Evolutionary conservation across 2,888 invertebrate genomes (phyloP).

Genomic region (Melitaea athalia): DNA sequence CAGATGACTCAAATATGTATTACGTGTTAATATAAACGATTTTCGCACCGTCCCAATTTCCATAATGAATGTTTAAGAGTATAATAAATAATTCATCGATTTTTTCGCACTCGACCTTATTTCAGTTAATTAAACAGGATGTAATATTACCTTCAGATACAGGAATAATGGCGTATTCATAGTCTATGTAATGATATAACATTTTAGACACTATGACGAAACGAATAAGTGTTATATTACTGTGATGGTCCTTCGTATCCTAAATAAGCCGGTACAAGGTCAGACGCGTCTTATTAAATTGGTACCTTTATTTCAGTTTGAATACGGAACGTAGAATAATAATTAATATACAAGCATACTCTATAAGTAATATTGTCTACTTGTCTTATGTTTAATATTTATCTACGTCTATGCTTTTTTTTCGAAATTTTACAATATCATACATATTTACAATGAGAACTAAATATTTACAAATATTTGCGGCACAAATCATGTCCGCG

Average conservation of each 20-base stretch:
- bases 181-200: not conserved
- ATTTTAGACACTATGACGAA: not conserved
- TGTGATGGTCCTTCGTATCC: not conserved
- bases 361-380: too few species aligned
- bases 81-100: conserved; percentile 4
- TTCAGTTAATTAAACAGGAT: conserved; percentile 29
- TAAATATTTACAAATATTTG: too few species aligned
- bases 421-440: too few species aligned
- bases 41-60: not conserved
- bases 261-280: not conserved
- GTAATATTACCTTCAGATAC: conserved; percentile 16
- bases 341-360: not conserved
- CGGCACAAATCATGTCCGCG: too few species aligned
- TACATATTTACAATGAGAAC: too few species aligned
- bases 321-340: not conserved
- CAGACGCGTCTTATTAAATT: not conserved
- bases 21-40: not conserved
- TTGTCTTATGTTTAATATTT: too few species aligned
- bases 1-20: too few species aligned
- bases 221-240: not conserved
- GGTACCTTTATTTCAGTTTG: not conserved
- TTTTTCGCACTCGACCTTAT: conserved; percentile 1
- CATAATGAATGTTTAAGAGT: not conserved
- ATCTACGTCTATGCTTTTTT: too few species aligned
- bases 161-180: conserved; percentile 16